Evolutionary conservation across 1,140 invertebrate species (phyloP), one percentile per base, ranked within the genome.

Genomic region (Aphelinus certus): DNA sequence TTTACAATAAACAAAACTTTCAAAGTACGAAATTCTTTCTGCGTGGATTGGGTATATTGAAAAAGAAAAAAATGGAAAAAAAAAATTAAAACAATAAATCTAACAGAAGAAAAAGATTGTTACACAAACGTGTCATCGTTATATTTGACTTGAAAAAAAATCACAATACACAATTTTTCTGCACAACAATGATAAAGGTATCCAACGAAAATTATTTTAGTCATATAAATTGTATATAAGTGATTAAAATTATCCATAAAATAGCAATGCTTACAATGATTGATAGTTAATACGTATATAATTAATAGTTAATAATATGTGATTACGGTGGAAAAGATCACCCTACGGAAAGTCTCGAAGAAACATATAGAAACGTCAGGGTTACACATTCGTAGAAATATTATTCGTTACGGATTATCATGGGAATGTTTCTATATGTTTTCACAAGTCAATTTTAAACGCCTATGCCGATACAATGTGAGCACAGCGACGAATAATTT

Each of bases 401-500:
- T 63, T 46, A 48, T 64, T 56, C n/a, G 51, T 6, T 1, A 48
- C 7, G 43, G 0, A 53, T 53, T 53, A 49, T 55, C 49, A 43
- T 46, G 70, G 70, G 45, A 55, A 56, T 42, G 48, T 53, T 71
- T 64, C 70, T 64, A 64, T 56, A 63, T 56, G 61, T 64, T 71
- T 64, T 47, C 48, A 26, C 26, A 42, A 61, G 42, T 51, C 26
- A 5, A 1, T 2, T n/a, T 46, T 10, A 46, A 68, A 68, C 65
- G 53, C 43, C 9, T 26, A 26, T 6, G 7, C 49, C 43, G 9
- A 57, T 1, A 68, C 26, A 26, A 10, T 66, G 64, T 66, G 64
- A 66, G 65, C 55, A 57, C 9, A 68, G 55, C 55, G 69, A 71
- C 42, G 4, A 62, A 49, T 3, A 9, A 51, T 70, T 45, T 42